These are phyloP conservation scores for Gymnobelideus leadbeateri DNA, from an alignment of 2,113 vertebrate genomes.

Conservation along the genomic window DNA sequence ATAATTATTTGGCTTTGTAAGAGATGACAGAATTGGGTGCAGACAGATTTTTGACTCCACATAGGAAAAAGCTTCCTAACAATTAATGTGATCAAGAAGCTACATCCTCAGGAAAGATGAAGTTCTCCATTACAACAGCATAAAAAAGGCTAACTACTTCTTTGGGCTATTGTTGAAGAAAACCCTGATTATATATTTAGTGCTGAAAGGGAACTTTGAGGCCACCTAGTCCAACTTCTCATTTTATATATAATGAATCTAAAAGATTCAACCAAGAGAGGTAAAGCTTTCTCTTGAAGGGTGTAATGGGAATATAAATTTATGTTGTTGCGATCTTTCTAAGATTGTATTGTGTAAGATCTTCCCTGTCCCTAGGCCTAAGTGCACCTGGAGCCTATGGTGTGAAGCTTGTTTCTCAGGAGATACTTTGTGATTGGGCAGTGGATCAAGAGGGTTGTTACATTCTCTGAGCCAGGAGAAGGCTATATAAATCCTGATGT, in stretches of 20 bases:
- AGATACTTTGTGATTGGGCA: no score
- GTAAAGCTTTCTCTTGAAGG: neutral
- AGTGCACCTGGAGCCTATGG: no score
- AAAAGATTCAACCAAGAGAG: neutral
- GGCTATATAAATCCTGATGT: no score
- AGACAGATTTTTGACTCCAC: neutral
- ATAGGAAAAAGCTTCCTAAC: neutral
- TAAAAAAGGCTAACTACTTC: neutral
- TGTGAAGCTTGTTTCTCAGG: no score
- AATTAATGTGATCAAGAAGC: neutral
- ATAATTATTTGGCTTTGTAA: neutral
- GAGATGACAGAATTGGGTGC: neutral
- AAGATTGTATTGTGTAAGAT: no score
- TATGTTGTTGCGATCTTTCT: no score
- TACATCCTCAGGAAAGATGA: neutral
- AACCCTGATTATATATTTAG: neutral
- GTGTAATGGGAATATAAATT: no score
- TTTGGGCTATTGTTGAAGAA: neutral
- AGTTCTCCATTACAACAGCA: neutral
- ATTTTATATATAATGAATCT: neutral
- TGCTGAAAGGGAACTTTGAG: neutral
- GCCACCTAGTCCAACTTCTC: neutral
- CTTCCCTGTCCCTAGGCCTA: no score
- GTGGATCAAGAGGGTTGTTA: no score
- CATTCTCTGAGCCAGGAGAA: no score